A percentile compares a stretch with the other conserved stretches of the same genome.
These are phyloP conservation scores for Acleris cristana DNA, from an alignment of 2,888 invertebrate species.

Conservation along the genomic window DNA sequence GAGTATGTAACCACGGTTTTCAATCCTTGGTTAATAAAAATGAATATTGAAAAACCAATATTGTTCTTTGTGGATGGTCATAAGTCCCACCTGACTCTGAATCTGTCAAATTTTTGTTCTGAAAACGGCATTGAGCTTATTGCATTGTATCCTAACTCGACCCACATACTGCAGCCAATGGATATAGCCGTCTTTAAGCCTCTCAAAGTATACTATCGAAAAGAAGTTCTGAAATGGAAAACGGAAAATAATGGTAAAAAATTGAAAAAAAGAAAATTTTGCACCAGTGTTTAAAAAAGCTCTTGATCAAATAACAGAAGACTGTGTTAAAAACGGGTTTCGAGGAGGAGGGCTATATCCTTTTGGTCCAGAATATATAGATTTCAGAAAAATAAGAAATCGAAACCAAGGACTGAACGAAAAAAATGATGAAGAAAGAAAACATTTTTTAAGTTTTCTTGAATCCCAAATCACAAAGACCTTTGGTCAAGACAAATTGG, in stretches of 20 bases:
- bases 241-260: slow-evolving; percentile 18
- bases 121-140: slow-evolving; percentile 33
- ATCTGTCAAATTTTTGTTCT: slow-evolving; percentile 22
- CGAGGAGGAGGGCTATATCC: slow-evolving; percentile 26
- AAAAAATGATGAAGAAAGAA: too few relatives aligned
- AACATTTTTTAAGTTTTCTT: too few relatives aligned
- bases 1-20: slow-evolving; percentile 23
- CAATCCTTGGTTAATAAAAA: slow-evolving; percentile 32
- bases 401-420: too few relatives aligned
- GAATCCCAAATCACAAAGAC: too few relatives aligned
- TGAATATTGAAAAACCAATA: too few relatives aligned
- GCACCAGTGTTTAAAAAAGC: not conserved
- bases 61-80: slow-evolving; percentile 41
- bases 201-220: slow-evolving; percentile 22
- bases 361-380: slow-evolving; percentile 29
- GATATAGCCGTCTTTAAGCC: slow-evolving; percentile 38
- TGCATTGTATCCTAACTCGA: slow-evolving; percentile 36
- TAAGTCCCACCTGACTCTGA: slow-evolving; percentile 40
- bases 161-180: slow-evolving; percentile 38
- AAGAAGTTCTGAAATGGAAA: slow-evolving; percentile 23
- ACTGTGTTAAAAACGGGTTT: slow-evolving; percentile 16
- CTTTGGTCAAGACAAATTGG: too few relatives aligned
- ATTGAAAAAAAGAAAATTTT: slow-evolving; percentile 29
- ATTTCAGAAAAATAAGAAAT: slow-evolving; percentile 29
- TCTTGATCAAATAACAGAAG: not conserved